A percentile compares a stretch with the other conserved stretches of the same genome.
Evolutionary conservation across 1,140 invertebrate species (phyloP).

Genomic region (Diorhabda carinulata): DNA sequence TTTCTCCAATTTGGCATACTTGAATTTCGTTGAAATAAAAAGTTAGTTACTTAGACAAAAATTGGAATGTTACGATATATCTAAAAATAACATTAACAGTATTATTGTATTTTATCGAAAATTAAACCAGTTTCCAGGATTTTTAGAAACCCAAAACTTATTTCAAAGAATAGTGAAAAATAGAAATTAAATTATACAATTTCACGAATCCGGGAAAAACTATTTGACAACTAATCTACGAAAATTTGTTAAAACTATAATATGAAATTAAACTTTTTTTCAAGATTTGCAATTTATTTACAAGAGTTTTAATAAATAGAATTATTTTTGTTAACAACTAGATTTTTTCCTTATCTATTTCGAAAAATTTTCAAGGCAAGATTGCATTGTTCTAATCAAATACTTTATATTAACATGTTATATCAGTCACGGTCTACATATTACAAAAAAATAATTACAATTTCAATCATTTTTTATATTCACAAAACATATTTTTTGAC

Average conservation of each 20-base stretch:
- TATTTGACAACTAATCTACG: no score
- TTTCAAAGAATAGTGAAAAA: no score
- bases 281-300: constrained; percentile 13
- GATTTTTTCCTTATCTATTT: constrained; percentile 1
- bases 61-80: constrained; percentile 11
- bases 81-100: background rate
- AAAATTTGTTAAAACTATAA: background rate
- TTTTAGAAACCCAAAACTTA: no score
- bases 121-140: background rate
- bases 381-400: constrained; percentile 18
- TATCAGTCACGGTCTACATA: constrained; percentile 11
- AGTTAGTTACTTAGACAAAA: constrained; percentile 3
- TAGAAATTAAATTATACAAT: no score
- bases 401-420: constrained; percentile 11
- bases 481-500: no score
- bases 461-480: no score
- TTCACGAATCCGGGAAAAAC: no score
- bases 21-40: constrained; percentile 18
- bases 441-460: background rate
- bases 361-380: constrained; percentile 27
- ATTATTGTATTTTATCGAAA: constrained; percentile 2
- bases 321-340: constrained; percentile 14
- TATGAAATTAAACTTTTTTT: constrained; percentile 11
- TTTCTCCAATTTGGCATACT: constrained; percentile 18
- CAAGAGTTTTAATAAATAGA: constrained; percentile 22